phyloP scores from a whole-genome alignment of 2,888 invertebrate genomes.

The Latheticus oryzae region DNA sequence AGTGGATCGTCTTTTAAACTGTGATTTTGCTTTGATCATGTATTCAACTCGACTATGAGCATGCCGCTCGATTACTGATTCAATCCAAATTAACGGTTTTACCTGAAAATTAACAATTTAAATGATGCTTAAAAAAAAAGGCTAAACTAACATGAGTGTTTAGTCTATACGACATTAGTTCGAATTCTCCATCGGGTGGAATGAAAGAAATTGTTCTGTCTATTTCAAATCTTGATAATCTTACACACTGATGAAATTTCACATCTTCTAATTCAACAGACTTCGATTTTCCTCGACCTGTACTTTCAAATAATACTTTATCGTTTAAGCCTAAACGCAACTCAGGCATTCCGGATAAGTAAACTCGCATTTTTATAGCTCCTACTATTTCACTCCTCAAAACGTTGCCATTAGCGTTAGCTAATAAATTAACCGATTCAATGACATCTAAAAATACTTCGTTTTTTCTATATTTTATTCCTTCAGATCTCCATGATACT shows the following conservation, averaged over 20 bases:
- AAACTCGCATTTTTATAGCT: constrained; percentile 98
- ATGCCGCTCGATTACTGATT: constrained; percentile 97
- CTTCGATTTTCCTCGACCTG: constrained; percentile 96
- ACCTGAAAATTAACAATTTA: constrained; percentile 59
- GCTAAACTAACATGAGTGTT: constrained; percentile 83
- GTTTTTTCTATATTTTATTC: constrained; percentile 98
- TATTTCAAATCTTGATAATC: constrained; percentile 96
- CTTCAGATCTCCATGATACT: constrained; percentile 98
- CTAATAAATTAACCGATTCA: constrained; percentile 95
- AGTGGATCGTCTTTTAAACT: constrained; percentile 96
- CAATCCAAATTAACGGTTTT: constrained; percentile 98
- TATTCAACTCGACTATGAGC: constrained; percentile 98
- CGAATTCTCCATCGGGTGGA: constrained; percentile 99
- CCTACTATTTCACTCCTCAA: constrained; percentile 98
- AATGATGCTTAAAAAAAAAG: constrained; percentile 3
- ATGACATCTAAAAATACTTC: constrained; percentile 99
- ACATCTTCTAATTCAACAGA: constrained; percentile 98
- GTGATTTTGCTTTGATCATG: constrained; percentile 99
- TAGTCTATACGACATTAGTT: constrained; percentile 96
- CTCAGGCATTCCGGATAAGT: constrained; percentile 98
- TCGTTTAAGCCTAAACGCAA: constrained; percentile 95
- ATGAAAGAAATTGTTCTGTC: constrained; percentile 98
- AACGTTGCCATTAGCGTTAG: constrained; percentile 97
- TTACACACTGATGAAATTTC: constrained; percentile 98
- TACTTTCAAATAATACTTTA: constrained; percentile 97